Percentiles rank a stretch among this genome's conserved stretches.
Conservation (phyloP, 2,797 vertebrate species). For the Leptatherina wallacei region DNA sequence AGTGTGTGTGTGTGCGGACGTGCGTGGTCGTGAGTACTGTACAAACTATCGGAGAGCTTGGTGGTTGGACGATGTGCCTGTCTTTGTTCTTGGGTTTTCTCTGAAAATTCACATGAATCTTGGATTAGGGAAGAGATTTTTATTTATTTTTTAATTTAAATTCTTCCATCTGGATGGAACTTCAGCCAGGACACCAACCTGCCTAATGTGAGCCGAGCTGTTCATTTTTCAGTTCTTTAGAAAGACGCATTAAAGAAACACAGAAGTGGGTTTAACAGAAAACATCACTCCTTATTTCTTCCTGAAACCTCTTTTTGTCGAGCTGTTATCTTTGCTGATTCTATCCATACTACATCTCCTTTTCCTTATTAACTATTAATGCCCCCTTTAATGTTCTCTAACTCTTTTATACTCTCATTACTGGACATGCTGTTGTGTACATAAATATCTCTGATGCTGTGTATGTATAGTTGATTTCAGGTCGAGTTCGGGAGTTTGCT, state of each 20-base stretch:
- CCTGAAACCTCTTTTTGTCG: too few relatives aligned
- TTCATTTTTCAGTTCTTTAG: neutral
- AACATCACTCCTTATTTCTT: neutral
- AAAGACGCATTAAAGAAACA: neutral
- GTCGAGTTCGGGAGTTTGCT: neutral
- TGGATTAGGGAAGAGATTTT: neutral
- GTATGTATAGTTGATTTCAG: conserved; percentile 2
- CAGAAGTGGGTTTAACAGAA: neutral
- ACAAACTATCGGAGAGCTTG: conserved; percentile 13
- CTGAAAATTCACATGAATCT: conserved; percentile 25
- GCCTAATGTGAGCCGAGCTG: neutral
- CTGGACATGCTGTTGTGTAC: neutral
- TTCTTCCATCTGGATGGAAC: neutral
- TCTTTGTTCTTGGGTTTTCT: conserved; percentile 28
- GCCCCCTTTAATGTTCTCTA: conserved; percentile 22
- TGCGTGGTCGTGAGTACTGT: neutral
- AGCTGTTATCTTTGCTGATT: neutral
- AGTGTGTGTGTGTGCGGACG: too few relatives aligned
- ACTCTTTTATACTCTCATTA: neutral
- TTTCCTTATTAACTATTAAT: conserved; percentile 1
- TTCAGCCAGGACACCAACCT: neutral
- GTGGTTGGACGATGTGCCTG: conserved; percentile 57
- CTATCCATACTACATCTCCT: neutral
- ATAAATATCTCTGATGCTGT: neutral
- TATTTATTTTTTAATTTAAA: neutral